These are phyloP conservation scores for Malurus splendens DNA, from an alignment of 2,797 vertebrate species.

Conservation along the genomic window DNA sequence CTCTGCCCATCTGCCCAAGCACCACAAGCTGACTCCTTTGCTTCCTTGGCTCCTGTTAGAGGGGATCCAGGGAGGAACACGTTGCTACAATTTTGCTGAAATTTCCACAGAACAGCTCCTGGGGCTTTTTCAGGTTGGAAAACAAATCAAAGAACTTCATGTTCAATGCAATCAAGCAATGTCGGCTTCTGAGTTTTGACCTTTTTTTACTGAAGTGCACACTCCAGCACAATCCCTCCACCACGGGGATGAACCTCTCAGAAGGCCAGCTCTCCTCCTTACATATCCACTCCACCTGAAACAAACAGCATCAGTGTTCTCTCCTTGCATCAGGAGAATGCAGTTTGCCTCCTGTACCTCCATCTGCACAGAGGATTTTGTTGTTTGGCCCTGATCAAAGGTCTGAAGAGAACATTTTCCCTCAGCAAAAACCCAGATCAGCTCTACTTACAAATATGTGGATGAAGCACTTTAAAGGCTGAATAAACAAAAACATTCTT, in stretches of 20 bases:
- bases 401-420: not conserved
- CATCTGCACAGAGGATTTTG: not conserved
- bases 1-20: not conserved
- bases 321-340: not conserved
- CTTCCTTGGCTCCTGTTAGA: not conserved
- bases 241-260: not conserved
- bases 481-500: constrained; percentile 35
- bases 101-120: not conserved
- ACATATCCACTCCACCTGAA: not conserved
- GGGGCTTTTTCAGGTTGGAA: not conserved
- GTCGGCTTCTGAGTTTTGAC: not conserved
- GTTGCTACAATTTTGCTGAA: not conserved
- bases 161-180: fast-evolving
- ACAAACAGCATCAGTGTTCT: not conserved
- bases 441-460: not conserved
- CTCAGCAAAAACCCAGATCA: not conserved
- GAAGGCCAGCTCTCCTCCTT: not conserved
- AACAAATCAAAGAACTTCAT: not conserved
- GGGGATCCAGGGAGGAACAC: not conserved
- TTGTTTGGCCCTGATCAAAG: not conserved
- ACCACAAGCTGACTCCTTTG: not conserved
- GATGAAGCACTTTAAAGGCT: not conserved
- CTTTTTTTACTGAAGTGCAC: not conserved
- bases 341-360: not conserved
- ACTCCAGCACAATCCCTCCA: not conserved